Conservation (phyloP, 1,140 invertebrate genomes). For the Ceratina calcarata region DNA sequence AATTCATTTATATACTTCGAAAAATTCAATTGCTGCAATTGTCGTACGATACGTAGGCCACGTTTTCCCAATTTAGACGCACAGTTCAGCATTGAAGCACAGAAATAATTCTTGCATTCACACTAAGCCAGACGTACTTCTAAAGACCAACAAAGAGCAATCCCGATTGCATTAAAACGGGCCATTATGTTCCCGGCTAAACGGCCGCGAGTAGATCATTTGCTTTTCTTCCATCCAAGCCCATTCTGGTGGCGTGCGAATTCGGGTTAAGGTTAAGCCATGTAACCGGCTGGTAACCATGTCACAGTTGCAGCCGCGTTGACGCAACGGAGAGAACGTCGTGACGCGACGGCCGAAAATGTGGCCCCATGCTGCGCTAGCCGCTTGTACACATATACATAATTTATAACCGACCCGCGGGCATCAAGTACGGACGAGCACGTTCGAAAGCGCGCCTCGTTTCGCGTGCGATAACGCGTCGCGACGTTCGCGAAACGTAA, state of each 20-base stretch:
- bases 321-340: slow-evolving; percentile 41
- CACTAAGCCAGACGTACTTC: not conserved
- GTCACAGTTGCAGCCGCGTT: slow-evolving; percentile 55
- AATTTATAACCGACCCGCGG: slow-evolving; percentile 28
- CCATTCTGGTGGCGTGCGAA: slow-evolving; percentile 51
- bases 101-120: not conserved
- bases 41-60: too few relatives aligned
- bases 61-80: too few relatives aligned
- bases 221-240: slow-evolving; percentile 40
- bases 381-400: not conserved
- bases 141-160: not conserved
- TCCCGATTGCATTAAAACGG: not conserved
- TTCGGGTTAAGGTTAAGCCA: slow-evolving; percentile 70
- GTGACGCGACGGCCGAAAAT: slow-evolving; percentile 14
- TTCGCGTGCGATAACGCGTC: slow-evolving; percentile 10
- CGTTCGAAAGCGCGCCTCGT: not conserved
- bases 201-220: slow-evolving; percentile 29
- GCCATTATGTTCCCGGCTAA: not conserved
- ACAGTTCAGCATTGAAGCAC: too few relatives aligned
- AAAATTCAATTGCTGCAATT: not conserved
- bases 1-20: not conserved
- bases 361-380: not conserved
- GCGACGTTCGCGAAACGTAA: slow-evolving; percentile 26
- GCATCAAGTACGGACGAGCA: slow-evolving; percentile 30
- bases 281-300: slow-evolving; percentile 58